Evolutionary conservation across 2,113 vertebrate species (phyloP).

Genomic region (Circaetus gallicus): DNA sequence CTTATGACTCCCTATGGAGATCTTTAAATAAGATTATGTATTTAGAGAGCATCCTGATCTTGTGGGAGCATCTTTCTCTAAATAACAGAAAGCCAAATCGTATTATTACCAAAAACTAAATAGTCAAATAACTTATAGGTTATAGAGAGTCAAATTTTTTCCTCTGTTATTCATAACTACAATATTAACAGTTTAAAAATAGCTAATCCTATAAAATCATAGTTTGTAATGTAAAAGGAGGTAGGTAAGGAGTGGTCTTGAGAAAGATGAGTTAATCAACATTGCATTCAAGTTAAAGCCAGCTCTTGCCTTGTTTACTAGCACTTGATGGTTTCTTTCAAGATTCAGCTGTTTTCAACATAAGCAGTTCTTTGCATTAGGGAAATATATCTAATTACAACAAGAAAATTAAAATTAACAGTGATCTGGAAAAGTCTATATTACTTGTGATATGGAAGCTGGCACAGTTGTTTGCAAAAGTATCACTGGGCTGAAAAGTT

Average conservation of each 20-base stretch:
- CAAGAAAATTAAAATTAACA: neutral
- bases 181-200: neutral
- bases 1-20: neutral
- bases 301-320: neutral
- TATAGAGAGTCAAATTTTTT: neutral
- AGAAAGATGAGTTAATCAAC: neutral
- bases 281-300: neutral
- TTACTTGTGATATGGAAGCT: neutral
- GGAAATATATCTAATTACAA: neutral
- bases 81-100: neutral
- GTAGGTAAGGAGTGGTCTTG: neutral
- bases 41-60: neutral
- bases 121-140: neutral
- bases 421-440: neutral
- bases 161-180: neutral
- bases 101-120: neutral
- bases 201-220: neutral
- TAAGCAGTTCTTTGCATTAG: neutral
- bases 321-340: neutral
- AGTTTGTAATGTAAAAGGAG: neutral
- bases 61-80: neutral
- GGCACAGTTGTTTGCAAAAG: neutral
- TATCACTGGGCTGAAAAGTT: neutral
- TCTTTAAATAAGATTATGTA: conserved; percentile 3
- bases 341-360: neutral